phyloP scores from a whole-genome alignment of 2,888 invertebrate species.

The Polydrusus cervinus region DNA sequence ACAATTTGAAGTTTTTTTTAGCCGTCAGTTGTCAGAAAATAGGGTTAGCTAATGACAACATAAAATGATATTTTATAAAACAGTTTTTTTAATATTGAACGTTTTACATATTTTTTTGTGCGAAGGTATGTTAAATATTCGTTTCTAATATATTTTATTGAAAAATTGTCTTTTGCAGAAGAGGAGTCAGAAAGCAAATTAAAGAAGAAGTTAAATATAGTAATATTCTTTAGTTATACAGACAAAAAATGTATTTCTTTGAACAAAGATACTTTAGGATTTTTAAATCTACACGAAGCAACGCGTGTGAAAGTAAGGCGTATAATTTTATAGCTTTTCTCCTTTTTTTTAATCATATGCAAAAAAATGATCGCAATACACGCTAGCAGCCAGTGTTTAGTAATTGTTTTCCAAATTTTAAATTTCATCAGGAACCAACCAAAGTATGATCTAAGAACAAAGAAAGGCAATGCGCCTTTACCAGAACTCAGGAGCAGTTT shows the following conservation, averaged over 20 bases:
- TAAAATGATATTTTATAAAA: background rate
- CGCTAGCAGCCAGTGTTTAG: too few species aligned
- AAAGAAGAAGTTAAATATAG: conserved; percentile 26
- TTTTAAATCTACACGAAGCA: conserved; percentile 37
- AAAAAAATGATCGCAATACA: too few species aligned
- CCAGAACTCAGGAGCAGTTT: too few species aligned
- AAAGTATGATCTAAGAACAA: too few species aligned
- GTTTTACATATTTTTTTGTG: background rate
- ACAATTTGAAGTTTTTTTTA: too few species aligned
- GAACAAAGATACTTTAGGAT: conserved; percentile 34
- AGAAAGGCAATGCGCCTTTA: too few species aligned
- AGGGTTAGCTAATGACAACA: conserved; percentile 1
- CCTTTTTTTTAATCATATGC: too few species aligned
- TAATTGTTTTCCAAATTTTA: too few species aligned
- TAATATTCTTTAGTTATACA: conserved; percentile 43
- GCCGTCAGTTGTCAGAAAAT: background rate
- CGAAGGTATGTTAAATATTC: conserved; percentile 2
- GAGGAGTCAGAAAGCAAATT: background rate
- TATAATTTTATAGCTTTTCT: background rate
- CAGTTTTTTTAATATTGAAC: background rate
- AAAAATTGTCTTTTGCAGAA: conserved; percentile 6
- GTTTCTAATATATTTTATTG: background rate
- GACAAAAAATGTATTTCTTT: conserved; percentile 22
- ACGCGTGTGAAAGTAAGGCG: conserved; percentile 40
- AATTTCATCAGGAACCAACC: too few species aligned